A percentile compares a stretch with the other conserved stretches of the same genome.
phyloP scores from a whole-genome alignment of 64 coral and sea anemone genomes.

The Porites lutea region DNA sequence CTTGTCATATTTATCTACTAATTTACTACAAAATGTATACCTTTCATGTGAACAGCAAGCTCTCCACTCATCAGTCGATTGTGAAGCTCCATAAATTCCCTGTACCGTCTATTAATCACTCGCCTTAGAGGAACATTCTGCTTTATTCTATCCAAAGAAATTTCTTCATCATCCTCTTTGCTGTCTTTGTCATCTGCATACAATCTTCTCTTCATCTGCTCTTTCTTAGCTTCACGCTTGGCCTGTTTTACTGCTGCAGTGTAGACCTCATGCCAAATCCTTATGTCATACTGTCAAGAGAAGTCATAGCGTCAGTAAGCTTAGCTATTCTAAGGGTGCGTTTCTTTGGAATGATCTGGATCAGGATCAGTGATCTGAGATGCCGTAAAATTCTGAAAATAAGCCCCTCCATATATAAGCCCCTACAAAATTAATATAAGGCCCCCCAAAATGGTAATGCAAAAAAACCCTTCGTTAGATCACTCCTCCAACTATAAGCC shows the following conservation, averaged over 20 bases:
- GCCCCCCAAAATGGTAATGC: too few species aligned
- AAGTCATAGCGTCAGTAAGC: background rate
- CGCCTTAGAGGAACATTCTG: slow-evolving; percentile 64
- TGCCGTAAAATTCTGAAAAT: too few species aligned
- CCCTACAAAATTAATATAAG: background rate
- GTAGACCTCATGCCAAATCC: slow-evolving; percentile 80
- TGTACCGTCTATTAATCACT: slow-evolving; percentile 84
- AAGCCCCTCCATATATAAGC: too few species aligned
- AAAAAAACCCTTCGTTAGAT: too few species aligned
- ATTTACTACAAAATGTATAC: background rate
- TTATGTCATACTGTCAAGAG: slow-evolving; percentile 79
- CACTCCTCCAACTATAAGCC: too few species aligned
- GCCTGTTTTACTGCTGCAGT: slow-evolving; percentile 53
- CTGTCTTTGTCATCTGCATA: slow-evolving; percentile 4
- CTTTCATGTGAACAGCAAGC: slow-evolving; percentile 82
- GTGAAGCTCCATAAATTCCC: slow-evolving; percentile 98
- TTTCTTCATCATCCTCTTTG: slow-evolving; percentile 16
- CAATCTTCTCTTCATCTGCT: slow-evolving; percentile 5
- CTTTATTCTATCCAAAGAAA: slow-evolving; percentile 24
- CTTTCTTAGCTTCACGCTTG: slow-evolving; percentile 12
- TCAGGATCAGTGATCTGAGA: too few species aligned
- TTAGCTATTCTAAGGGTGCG: too few species aligned
- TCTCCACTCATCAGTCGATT: slow-evolving; percentile 72
- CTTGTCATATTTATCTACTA: too few species aligned
- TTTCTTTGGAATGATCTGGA: too few species aligned